Evolutionary conservation across 2,113 vertebrate genomes (phyloP), one percentile per base, ranked within the genome.

Genomic region (Otocyon megalotis): DNA sequence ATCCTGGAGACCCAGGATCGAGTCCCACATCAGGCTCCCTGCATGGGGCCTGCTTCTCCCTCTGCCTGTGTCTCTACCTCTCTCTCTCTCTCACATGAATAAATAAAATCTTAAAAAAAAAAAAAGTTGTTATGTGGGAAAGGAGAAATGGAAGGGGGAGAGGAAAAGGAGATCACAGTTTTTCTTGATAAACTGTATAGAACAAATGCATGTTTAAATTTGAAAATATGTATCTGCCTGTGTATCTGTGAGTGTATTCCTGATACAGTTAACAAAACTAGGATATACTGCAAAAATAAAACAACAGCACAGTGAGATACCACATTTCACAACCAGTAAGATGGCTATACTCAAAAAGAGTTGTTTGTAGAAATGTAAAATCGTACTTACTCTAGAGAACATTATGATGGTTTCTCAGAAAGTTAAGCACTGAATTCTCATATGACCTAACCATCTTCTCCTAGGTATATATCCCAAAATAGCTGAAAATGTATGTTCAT

Each of bases 281-380:
- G 80, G 87, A 71, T 19, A 91, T 28, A 54, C 35, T 37, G 30
- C 88, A 95, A 53, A 94, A 81, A 67, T 28, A 86, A 95, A 67
- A 85, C 58, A 67, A 60, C 2, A 69, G 20, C 72, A 92, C 26
- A 95, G 43, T 80, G 62, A 86, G 4, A 28, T 80, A 86, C 5
- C 22, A 60, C 37, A 69, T 62, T 82, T 37, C 20, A 90, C 35
- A 83, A 16, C 62, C 20, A 93, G 17, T 74, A 48, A 26, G 43
- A 72, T 14, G 48, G 65, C 58, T 83, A 43, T 37, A 82, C 74
- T 35, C 1, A 83, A 56, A 94, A 76, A 90, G 93, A 76, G 16
- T 16, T 35, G n/a, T n/a, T 37, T 37, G 62, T 88, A 53, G 30
- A 62, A 86, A 63, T 26, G 26, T 37, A 67, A 79, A 56, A 93